A percentile compares a stretch with the other conserved stretches of the same genome.
Evolutionary conservation across 2,888 invertebrate species (phyloP).

Genomic region (Amblyteles armatorius): DNA sequence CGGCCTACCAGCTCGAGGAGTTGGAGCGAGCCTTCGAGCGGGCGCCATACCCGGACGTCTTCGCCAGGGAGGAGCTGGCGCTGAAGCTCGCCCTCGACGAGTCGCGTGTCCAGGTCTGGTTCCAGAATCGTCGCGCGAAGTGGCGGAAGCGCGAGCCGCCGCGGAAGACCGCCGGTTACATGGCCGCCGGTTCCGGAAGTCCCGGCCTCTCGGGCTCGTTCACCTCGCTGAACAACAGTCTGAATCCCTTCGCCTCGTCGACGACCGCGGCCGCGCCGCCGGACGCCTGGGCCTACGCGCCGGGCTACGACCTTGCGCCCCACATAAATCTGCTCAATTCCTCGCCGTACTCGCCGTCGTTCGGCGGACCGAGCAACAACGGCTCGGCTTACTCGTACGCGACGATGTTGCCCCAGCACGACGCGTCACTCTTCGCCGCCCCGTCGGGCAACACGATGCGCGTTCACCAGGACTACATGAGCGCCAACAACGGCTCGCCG

Average conservation of each 20-base stretch:
- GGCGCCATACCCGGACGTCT: constrained; percentile 98
- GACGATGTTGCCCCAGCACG: constrained; percentile 90
- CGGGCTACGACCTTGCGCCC: constrained; percentile 92
- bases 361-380: constrained; percentile 80
- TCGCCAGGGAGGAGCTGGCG: constrained; percentile 97
- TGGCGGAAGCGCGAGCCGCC: constrained; percentile 98
- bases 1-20: constrained; percentile 97
- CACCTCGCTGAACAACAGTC: constrained; percentile 88
- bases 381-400: constrained; percentile 82
- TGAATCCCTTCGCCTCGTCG: constrained; percentile 87
- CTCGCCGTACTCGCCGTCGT: constrained; percentile 88
- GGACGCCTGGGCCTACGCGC: constrained; percentile 93
- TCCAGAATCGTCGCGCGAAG: constrained; percentile 96
- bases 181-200: constrained; percentile 83
- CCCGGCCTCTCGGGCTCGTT: constrained; percentile 81
- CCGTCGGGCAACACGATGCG: constrained; percentile 85
- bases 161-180: constrained; percentile 90
- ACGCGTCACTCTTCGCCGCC: constrained; percentile 89
- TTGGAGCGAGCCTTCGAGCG: constrained; percentile 97
- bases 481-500: constrained; percentile 88
- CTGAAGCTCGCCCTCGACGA: constrained; percentile 96
- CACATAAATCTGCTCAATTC: constrained; percentile 91
- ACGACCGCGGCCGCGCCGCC: constrained; percentile 87
- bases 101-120: constrained; percentile 92
- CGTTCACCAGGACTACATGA: constrained; percentile 89